Evolutionary conservation across 2,888 invertebrate species (phyloP).

Genomic region (Andricus quercusramuli): DNA sequence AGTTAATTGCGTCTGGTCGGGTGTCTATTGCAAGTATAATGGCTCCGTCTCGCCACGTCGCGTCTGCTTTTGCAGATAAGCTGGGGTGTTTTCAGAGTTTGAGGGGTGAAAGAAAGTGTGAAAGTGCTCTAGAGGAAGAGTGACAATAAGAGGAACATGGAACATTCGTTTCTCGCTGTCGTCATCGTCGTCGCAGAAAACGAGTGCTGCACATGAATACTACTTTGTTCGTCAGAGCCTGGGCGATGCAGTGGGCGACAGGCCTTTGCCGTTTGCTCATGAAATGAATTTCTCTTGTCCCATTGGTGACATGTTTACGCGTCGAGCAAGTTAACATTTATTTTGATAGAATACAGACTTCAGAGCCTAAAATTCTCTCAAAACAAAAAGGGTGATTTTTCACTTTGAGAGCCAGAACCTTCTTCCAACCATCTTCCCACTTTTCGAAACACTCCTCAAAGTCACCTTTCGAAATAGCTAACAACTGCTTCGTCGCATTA

Average conservation of each 20-base stretch:
- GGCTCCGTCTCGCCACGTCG: background rate
- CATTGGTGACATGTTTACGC: conserved; percentile 23
- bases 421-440: too few relatives aligned
- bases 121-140: background rate
- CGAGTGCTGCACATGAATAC: conserved; percentile 35
- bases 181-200: conserved; percentile 14
- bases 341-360: too few relatives aligned
- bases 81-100: background rate
- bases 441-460: too few relatives aligned
- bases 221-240: conserved; percentile 31
- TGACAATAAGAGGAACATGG: conserved; percentile 27
- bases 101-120: background rate
- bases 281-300: conserved; percentile 28
- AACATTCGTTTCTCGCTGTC: conserved; percentile 28
- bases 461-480: too few relatives aligned
- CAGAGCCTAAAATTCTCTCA: too few relatives aligned
- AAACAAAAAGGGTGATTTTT: too few relatives aligned
- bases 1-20: conserved; percentile 35
- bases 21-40: conserved; percentile 36
- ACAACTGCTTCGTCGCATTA: too few relatives aligned
- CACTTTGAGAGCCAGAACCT: too few relatives aligned
- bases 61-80: conserved; percentile 14
- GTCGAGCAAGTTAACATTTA: background rate
- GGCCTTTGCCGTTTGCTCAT: background rate
- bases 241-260: background rate